Evolutionary conservation across 2,888 invertebrate genomes (phyloP).

Genomic region (Parnassius glacialis): DNA sequence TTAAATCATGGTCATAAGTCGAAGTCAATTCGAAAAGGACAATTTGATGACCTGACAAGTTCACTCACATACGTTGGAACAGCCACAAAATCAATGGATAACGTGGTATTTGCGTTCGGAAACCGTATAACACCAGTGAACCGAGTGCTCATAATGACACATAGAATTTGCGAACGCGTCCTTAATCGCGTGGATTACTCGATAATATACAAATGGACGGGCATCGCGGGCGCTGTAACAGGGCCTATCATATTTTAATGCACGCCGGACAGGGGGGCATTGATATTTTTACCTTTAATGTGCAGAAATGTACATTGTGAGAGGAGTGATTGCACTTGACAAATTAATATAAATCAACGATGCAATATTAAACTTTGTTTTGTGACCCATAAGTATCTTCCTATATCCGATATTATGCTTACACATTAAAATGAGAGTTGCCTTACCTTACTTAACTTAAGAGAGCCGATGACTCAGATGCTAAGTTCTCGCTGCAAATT

Average conservation of each 20-base stretch:
- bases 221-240: constrained; percentile 14
- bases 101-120: background rate
- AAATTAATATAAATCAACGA: no score
- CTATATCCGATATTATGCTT: no score
- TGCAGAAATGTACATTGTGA: no score
- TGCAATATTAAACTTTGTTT: no score
- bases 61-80: background rate
- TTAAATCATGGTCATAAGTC: background rate
- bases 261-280: constrained; percentile 16
- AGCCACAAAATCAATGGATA: background rate
- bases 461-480: no score
- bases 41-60: background rate
- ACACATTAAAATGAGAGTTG: no score
- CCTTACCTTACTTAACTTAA: no score
- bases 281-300: constrained; percentile 12
- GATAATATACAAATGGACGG: constrained; percentile 32
- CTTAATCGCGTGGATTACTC: constrained; percentile 35
- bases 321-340: background rate
- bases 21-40: background rate
- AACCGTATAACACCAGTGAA: constrained; percentile 27
- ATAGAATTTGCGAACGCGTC: constrained; percentile 36
- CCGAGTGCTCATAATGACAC: constrained; percentile 40
- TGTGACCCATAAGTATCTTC: no score
- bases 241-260: constrained; percentile 31
- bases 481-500: no score